Evolutionary conservation across 2,113 vertebrate species (phyloP), one percentile per base, ranked within the genome.

Genomic region (Atherinomorus stipes): DNA sequence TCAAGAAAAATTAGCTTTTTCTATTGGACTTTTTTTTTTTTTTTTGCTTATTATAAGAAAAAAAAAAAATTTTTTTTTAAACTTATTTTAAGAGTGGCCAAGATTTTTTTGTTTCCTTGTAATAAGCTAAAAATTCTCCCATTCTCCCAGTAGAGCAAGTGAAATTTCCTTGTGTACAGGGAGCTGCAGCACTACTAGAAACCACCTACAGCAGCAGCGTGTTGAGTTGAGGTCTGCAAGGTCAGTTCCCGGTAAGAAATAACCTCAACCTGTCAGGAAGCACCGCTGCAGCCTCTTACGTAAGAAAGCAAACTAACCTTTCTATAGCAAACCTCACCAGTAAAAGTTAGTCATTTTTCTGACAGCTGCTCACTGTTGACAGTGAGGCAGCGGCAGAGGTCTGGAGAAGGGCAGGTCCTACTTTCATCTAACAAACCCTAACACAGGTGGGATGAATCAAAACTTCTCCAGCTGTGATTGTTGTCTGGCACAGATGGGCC

Each of bases 201-300:
- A 60, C 56, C 56, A 26, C 31, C 45, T 26, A 12, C 19, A 23
- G 56, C 26, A 38, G 1, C 15, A 16, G 38, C 37, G 11, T 54
- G 50, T 42, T 8, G 64, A 26, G 50, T 15, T 22, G 34, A 53
- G 58, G 49, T 71, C 47, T 71, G 25, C 15, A 11, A 16, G 54
- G 28, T 57, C 54, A 60, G 57, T 2, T 53, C 23, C 28, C 19
- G 22, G 23, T 34, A 53, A 38, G 54, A 10, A 49, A n/a, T 38
- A 25, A 37, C 31, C 16, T 50, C 15, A 21, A 12, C 18, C 34
- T 66, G 64, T 66, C 64, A 66, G 45, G 28, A 67, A 57, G 12
- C n/a, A 34, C 40, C n/a, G 19, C 25, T 57, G 37, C 8, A 10
- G 18, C 12, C 11, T n/a, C 3, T 60, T 42, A 28, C 16, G 3